Percentiles rank a stretch among this genome's conserved stretches.
phyloP scores from a whole-genome alignment of 2,888 invertebrate genomes.

The Xanthorhoe spadicearia region DNA sequence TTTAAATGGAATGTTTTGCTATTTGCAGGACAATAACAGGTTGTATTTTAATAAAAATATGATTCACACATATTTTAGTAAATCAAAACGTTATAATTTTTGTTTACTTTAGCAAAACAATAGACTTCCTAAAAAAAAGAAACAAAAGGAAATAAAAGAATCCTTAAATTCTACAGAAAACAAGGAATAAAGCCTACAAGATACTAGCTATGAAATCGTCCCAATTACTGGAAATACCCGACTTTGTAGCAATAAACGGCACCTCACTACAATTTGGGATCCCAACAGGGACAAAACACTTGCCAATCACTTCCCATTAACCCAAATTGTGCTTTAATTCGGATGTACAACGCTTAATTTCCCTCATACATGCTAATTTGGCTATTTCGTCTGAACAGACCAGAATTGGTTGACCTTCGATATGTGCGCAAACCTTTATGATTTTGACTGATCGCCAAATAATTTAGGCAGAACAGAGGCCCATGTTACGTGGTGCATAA shows the following conservation, averaged over 20 bases:
- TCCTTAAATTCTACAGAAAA: conserved; percentile 2
- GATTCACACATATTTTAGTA: no score
- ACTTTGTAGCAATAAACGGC: conserved; percentile 39
- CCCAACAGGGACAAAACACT: conserved; percentile 36
- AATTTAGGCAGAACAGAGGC: conserved; percentile 51
- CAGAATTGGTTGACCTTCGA: conserved; percentile 58
- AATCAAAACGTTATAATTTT: no score
- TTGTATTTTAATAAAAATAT: no score
- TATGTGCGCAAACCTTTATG: conserved; percentile 44
- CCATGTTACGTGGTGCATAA: conserved; percentile 60
- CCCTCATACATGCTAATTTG: conserved; percentile 52
- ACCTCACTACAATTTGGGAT: conserved; percentile 33
- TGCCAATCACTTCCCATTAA: conserved; percentile 53
- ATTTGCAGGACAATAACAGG: no score
- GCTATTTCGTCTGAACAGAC: conserved; percentile 38
- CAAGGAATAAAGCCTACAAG: conserved; percentile 16
- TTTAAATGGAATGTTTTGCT: no score
- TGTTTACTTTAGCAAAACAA: no score
- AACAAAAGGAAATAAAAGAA: background rate
- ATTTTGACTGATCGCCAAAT: conserved; percentile 37
- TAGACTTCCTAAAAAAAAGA: background rate
- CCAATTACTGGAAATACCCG: conserved; percentile 34
- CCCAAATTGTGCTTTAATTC: conserved; percentile 69
- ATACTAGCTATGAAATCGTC: conserved; percentile 21
- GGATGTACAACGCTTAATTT: conserved; percentile 66